Conservation (phyloP, 2,888 invertebrate genomes). For the Nebria salina region DNA sequence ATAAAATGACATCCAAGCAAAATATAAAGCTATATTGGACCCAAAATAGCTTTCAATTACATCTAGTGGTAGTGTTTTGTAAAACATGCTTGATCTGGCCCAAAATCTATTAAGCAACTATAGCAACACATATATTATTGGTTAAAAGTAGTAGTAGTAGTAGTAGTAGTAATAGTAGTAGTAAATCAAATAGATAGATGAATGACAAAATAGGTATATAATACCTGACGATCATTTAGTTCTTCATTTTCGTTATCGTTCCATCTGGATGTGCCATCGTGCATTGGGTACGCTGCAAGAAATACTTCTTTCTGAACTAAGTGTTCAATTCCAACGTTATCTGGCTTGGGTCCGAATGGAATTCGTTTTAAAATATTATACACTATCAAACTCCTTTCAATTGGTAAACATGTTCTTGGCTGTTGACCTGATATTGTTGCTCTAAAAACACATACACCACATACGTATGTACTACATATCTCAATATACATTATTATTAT, state of each 20-base stretch:
- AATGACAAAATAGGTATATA: conserved; percentile 2
- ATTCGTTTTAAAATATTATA: conserved; percentile 54
- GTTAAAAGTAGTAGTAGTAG: no score
- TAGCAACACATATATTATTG: conserved; percentile 7
- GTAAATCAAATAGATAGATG: no score
- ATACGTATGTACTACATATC: not conserved
- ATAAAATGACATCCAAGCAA: conserved; percentile 68
- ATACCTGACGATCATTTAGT: conserved; percentile 59
- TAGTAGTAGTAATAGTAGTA: no score
- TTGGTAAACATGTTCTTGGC: conserved; percentile 53
- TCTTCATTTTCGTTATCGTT: conserved; percentile 51
- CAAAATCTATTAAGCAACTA: conserved; percentile 69
- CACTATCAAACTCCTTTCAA: conserved; percentile 57
- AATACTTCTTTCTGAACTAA: conserved; percentile 54
- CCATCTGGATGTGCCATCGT: conserved; percentile 57
- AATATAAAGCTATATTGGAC: conserved; percentile 67
- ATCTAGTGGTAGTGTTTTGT: conserved; percentile 70
- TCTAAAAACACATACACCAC: not conserved
- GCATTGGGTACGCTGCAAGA: conserved; percentile 57
- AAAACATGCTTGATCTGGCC: conserved; percentile 66
- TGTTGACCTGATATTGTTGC: conserved; percentile 46
- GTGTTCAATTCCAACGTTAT: conserved; percentile 53
- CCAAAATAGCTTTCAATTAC: conserved; percentile 69
- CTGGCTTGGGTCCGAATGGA: conserved; percentile 52
- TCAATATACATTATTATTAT: not conserved